Percentiles rank a stretch among this genome's conserved stretches.
Conservation (phyloP, 2,113 vertebrate species). For the Hylia prasina region DNA sequence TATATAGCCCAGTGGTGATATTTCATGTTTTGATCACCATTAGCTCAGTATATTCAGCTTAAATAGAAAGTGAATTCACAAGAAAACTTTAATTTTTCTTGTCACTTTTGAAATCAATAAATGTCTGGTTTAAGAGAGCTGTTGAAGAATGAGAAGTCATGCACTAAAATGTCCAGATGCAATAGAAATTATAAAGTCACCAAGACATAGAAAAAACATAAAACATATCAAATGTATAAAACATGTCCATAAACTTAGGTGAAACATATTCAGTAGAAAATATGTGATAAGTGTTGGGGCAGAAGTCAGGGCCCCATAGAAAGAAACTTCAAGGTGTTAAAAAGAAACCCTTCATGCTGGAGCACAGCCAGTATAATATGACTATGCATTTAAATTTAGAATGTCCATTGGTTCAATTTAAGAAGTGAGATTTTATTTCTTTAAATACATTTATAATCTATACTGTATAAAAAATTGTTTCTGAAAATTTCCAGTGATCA, state of each 20-base stretch:
- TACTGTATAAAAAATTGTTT: background rate
- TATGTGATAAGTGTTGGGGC: background rate
- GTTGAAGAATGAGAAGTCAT: background rate
- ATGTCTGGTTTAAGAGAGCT: background rate
- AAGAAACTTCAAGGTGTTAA: background rate
- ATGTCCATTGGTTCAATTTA: background rate
- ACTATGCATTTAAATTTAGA: background rate
- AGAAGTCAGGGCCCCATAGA: background rate
- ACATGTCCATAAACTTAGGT: background rate
- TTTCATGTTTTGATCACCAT: background rate
- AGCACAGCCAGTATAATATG: background rate
- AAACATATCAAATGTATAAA: background rate
- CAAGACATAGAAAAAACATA: background rate
- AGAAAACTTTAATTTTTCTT: background rate
- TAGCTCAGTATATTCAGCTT: background rate
- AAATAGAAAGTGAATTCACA: background rate
- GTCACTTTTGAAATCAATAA: background rate
- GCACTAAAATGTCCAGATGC: background rate
- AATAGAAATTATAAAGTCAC: background rate
- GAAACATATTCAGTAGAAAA: background rate
- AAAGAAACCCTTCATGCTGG: background rate
- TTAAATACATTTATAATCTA: background rate
- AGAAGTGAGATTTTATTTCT: background rate
- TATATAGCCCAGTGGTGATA: background rate
- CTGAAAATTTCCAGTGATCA: background rate